A percentile compares a stretch with the other conserved stretches of the same genome.
These are phyloP conservation scores for Cheilosia scutellata DNA, from an alignment of 2,888 invertebrate species.

Conservation along the genomic window DNA sequence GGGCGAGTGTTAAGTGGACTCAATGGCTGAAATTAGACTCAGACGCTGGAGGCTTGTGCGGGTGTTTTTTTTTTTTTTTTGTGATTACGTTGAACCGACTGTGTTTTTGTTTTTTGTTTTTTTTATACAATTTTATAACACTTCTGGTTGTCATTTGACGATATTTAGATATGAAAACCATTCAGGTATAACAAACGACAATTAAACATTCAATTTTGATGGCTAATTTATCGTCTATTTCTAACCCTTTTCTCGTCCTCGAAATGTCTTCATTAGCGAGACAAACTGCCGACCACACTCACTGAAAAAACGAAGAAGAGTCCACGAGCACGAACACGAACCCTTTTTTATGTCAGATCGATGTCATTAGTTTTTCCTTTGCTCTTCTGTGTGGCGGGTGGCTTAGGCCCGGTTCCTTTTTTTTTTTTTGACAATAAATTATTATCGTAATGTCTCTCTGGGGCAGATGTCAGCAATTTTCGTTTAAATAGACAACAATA, in stretches of 20 bases:
- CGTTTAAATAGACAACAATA: conserved; percentile 73
- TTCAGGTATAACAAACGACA: conserved; percentile 69
- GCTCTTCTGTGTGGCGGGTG: conserved; percentile 12
- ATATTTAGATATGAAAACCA: conserved; percentile 31
- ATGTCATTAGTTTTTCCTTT: conserved; percentile 60
- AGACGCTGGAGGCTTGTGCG: conserved; percentile 40
- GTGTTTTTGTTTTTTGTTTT: neutral
- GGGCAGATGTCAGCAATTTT: conserved; percentile 76
- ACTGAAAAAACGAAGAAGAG: conserved; percentile 21
- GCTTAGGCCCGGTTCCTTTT: conserved; percentile 26
- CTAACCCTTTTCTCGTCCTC: conserved; percentile 66
- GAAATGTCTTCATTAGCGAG: conserved; percentile 72
- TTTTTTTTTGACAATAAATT: conserved; percentile 73
- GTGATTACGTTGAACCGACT: neutral
- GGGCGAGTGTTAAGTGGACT: conserved; percentile 76
- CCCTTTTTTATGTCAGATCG: conserved; percentile 61
- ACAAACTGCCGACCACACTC: conserved; percentile 70
- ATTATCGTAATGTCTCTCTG: conserved; percentile 68
- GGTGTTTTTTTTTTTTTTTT: conserved; percentile 42
- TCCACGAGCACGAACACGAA: conserved; percentile 38
- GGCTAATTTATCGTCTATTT: conserved; percentile 69
- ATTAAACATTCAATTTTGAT: conserved; percentile 66
- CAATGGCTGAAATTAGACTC: conserved; percentile 69
- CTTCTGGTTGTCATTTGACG: conserved; percentile 29
- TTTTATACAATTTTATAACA: conserved; percentile 33